Evolutionary conservation across 2,113 vertebrate genomes (phyloP), one percentile per base, ranked within the genome.

Genomic region (Lagopus leucura): DNA sequence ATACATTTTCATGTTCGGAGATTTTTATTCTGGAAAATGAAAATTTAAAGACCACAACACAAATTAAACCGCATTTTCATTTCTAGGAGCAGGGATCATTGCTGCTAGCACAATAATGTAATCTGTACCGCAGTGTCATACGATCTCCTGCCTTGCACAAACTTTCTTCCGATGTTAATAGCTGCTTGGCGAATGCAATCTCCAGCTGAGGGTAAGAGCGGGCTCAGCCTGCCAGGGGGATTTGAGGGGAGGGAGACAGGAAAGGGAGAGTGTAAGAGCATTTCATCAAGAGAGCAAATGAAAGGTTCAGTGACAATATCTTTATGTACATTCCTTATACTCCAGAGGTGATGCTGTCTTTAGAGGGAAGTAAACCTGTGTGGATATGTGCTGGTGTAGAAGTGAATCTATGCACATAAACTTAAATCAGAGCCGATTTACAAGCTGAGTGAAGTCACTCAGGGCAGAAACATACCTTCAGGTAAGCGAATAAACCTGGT

Each of bases 1-100:
- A 96, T 92, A 97, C 95, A 90, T 96, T 96, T 97, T 97, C 90
- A 89, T 96, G 88, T 91, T 90, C 50, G 43, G 82, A 93, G 93
- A 86, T 94, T 97, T 97, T 96, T 96, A 91, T 97, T 96, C 94
- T 94, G 83, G 96, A 97, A 94, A 97, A 97, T 94, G 94, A 97
- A 97, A 94, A 97, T 92, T 90, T 96, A 92, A 97, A 89, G 80
- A 96, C 89, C 75, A 90, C 82, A 95, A 97, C 84, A 96, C 87
- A 96, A 96, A 97, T 97, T 97, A 95, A 97, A 96, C 95, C 74
- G 94, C 90, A 96, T 94, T 96, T 97, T 95, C 86, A 92, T 96
- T 97, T 96, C 94, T 90, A 95, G 66, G 69, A 81, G 50, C 86
- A 91, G 86, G 80, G 79, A 88, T 93, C 83, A 92, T 71, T 91